These are phyloP conservation scores for Psophia crepitans DNA, from an alignment of 2,113 vertebrate genomes.

Conservation along the genomic window DNA sequence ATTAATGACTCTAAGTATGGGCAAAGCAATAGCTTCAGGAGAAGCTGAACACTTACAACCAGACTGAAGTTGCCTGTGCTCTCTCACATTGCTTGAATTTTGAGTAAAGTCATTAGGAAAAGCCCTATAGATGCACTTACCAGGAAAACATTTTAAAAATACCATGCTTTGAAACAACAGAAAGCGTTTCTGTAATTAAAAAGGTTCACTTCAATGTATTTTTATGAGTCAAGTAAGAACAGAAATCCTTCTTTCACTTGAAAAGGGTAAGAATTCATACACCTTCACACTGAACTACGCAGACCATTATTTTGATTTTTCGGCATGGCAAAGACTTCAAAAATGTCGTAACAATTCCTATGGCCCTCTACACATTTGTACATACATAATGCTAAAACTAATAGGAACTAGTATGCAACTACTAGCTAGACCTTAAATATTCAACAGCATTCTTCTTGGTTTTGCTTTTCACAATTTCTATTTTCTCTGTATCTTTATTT, in stretches of 20 bases:
- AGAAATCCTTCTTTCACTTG: not conserved
- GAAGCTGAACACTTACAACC: not conserved
- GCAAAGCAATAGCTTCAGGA: not conserved
- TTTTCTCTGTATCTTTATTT: not conserved
- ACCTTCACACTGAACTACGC: not conserved
- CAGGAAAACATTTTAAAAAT: not conserved
- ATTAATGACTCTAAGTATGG: not conserved
- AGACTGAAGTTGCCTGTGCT: not conserved
- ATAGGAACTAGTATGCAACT: not conserved
- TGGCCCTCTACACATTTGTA: fast-evolving
- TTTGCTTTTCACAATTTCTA: not conserved
- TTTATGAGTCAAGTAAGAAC: not conserved
- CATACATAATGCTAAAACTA: not conserved
- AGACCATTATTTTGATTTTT: not conserved
- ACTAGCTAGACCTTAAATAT: not conserved
- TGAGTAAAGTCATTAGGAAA: not conserved
- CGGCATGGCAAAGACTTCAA: not conserved
- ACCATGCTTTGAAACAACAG: not conserved
- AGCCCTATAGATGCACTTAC: not conserved
- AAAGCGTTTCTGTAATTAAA: not conserved
- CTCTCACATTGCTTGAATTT: not conserved
- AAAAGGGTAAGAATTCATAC: not conserved
- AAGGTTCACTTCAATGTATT: not conserved
- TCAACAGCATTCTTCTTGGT: not conserved
- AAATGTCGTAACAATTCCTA: not conserved